A percentile compares a stretch with the other conserved stretches of the same genome.
These are phyloP conservation scores for Monopterus albus DNA, from an alignment of 2,113 vertebrate genomes.

Conservation along the genomic window DNA sequence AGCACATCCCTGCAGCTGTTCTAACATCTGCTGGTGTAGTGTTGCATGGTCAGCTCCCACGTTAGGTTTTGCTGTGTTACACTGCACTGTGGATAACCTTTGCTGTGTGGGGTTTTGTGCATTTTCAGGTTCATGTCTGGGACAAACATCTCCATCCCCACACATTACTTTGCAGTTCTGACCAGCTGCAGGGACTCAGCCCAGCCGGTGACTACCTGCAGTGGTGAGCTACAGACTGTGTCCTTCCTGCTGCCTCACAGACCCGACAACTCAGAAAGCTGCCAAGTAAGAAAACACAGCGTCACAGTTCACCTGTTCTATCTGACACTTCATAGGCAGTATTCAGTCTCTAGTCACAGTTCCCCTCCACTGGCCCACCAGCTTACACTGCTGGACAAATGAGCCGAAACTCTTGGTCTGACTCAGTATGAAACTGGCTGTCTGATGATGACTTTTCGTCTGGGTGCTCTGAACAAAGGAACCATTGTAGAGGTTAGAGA, in stretches of 20 bases:
- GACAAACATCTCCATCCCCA: constrained; percentile 70
- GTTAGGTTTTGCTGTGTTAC: too few species aligned
- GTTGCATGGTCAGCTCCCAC: too few species aligned
- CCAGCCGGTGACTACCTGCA: constrained; percentile 29
- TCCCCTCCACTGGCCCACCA: neutral
- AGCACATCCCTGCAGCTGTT: too few species aligned
- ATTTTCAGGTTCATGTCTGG: constrained; percentile 56
- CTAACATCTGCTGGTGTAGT: too few species aligned
- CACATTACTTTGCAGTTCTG: constrained; percentile 80
- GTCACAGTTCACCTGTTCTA: too few species aligned
- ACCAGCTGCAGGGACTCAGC: constrained; percentile 69
- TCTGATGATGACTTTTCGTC: too few species aligned
- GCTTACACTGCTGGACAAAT: too few species aligned
- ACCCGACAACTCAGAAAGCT: constrained; percentile 68
- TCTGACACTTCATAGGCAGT: too few species aligned
- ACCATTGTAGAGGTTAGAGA: too few species aligned
- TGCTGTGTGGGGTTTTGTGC: neutral
- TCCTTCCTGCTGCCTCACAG: constrained; percentile 80
- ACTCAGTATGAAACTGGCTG: too few species aligned
- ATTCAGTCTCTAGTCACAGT: too few species aligned
- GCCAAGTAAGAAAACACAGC: constrained; percentile 59
- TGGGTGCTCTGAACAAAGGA: too few species aligned
- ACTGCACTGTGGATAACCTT: neutral
- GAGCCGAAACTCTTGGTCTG: neutral
- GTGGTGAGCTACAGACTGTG: constrained; percentile 43